These are phyloP conservation scores for Halictus ligatus DNA, from an alignment of 2,888 invertebrate genomes.

Conservation along the genomic window DNA sequence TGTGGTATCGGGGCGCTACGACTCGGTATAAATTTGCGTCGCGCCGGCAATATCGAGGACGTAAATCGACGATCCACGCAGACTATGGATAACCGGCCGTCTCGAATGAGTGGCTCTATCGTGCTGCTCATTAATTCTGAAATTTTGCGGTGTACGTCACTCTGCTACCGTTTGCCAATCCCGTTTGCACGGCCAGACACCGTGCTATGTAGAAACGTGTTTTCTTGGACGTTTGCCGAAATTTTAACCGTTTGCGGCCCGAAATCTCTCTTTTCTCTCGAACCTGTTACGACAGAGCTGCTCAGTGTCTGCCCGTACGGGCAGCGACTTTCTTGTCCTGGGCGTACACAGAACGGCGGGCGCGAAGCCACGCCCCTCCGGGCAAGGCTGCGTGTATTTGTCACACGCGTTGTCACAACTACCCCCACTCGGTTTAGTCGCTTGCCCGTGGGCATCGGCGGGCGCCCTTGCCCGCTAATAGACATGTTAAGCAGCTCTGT, in stretches of 20 bases:
- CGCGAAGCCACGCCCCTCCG: too few relatives aligned
- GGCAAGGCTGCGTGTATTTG: too few relatives aligned
- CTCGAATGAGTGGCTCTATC: not conserved
- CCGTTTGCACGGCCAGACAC: not conserved
- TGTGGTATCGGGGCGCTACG: constrained; percentile 4
- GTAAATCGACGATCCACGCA: constrained; percentile 44
- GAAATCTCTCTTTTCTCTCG: not conserved
- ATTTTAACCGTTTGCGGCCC: too few relatives aligned
- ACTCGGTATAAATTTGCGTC: constrained; percentile 53
- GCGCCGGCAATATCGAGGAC: constrained; percentile 19
- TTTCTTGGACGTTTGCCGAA: not conserved
- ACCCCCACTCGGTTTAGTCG: too few relatives aligned
- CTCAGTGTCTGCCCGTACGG: too few relatives aligned
- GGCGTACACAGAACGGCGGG: too few relatives aligned
- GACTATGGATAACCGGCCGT: constrained; percentile 34
- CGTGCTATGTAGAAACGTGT: not conserved
- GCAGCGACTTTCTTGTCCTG: too few relatives aligned
- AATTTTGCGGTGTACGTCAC: constrained; percentile 11
- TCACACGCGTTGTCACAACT: too few relatives aligned
- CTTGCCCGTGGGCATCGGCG: too few relatives aligned
- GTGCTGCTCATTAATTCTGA: constrained; percentile 15
- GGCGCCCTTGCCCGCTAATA: too few relatives aligned
- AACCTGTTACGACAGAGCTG: not conserved
- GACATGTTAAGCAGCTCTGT: too few relatives aligned
- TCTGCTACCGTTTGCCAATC: not conserved